Base-by-base conservation (phyloP, 2,113 vertebrate genomes). In the Scomber scombrus region DNA sequence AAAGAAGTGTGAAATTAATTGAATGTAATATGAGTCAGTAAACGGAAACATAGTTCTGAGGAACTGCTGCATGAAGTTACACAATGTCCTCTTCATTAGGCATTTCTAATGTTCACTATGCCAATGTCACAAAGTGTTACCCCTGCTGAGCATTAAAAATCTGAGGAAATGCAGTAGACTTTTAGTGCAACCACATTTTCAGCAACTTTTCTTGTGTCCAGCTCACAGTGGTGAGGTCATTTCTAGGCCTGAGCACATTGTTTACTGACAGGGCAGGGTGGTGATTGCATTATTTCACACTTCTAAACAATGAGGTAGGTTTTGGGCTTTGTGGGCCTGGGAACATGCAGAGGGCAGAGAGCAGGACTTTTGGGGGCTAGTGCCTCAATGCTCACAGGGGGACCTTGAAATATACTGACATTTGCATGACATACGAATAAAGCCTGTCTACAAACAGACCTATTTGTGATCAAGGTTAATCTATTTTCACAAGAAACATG, bases 311-410 rank as follows among this genome's bases (percentile, higher is more conserved):
- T 88, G 23, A 64, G 0, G 58, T 16, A 15, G 49, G 11, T 23
- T 75, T 52, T 52, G 47, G 21, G 47, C 72, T 65, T 54, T 76
- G 56, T 63, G 6, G 34, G 15, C 3, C 8, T 72, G 18, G 50
- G n/a, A 80, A 69, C 70, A 80, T 68, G 31, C 16, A 60, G 65
- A 10, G 77, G 76, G 88, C 62, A 84, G 78, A 87, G 14, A 11
- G 50, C 51, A 19, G 50, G 72, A 23, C 86, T 63, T n/a, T 0
- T n/a, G 87, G 80, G 80, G 87, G 75, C 45, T 21, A 15, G 46
- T 76, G 43, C 5, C 29, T 19, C 12, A 21, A 23, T 50, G 14
- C 52, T 50, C 34, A 29, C 9, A 75, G 11, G 15, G 4, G 7
- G 14, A 43, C 57, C 45, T n/a, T 46, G 50, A 75, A 71, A 69